Conservation (phyloP, 2,113 vertebrate genomes). For the Carassius gibelio region DNA sequence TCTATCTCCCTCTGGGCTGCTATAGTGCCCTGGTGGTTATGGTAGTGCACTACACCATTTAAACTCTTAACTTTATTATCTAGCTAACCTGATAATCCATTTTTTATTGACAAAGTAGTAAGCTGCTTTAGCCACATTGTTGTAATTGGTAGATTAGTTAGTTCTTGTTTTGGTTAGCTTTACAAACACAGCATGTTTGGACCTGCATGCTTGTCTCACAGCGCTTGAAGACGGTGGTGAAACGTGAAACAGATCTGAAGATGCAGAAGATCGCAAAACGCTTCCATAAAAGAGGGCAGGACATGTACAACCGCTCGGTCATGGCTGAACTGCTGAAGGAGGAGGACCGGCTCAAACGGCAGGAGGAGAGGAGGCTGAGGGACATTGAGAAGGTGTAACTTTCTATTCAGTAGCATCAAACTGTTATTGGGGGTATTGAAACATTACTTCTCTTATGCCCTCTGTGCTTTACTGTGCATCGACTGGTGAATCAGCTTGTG, state of each 20-base stretch:
- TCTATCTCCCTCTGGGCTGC: neutral
- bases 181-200: neutral
- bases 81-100: neutral
- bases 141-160: neutral
- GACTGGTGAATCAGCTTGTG: neutral
- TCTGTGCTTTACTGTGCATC: neutral
- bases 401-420: neutral
- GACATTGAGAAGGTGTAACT: slow-evolving; percentile 74
- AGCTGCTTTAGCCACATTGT: neutral
- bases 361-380: slow-evolving; percentile 72
- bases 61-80: too few relatives aligned
- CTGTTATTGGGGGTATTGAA: neutral
- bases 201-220: slow-evolving; percentile 58
- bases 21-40: neutral
- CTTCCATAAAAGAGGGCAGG: slow-evolving; percentile 74
- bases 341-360: slow-evolving; percentile 69
- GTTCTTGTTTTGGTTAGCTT: neutral
- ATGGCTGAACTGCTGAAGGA: slow-evolving; percentile 61
- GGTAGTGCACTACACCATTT: neutral
- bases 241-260: slow-evolving; percentile 74
- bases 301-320: slow-evolving; percentile 63
- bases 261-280: slow-evolving; percentile 77
- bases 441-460: neutral
- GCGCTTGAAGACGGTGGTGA: slow-evolving; percentile 75
- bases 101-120: neutral